Conservation (phyloP, 1,140 invertebrate species). For the Macrocentrus cingulum region DNA sequence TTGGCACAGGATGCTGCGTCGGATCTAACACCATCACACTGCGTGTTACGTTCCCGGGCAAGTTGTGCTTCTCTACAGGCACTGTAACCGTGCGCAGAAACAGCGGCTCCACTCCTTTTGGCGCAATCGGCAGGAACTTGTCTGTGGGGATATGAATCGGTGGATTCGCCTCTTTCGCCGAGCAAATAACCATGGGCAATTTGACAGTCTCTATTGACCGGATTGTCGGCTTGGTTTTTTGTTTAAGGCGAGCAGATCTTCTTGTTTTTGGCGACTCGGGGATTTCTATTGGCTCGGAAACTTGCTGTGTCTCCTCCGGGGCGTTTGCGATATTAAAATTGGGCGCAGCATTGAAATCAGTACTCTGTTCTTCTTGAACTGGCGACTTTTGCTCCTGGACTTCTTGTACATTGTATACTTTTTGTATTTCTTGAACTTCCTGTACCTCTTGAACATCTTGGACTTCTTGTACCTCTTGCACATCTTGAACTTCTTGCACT, state of each 20-base stretch:
- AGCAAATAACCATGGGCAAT: too few relatives aligned
- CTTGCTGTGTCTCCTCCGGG: background rate
- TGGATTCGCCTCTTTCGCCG: background rate
- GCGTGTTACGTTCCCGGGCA: background rate
- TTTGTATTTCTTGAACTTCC: too few relatives aligned
- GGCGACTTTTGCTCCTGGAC: too few relatives aligned
- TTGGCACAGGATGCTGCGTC: slow-evolving; percentile 37
- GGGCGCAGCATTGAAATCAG: background rate
- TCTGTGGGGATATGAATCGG: too few relatives aligned
- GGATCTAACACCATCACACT: slow-evolving; percentile 44
- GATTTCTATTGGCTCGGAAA: slow-evolving; percentile 8
- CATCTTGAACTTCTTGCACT: slow-evolving; percentile 27
- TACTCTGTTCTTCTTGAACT: too few relatives aligned
- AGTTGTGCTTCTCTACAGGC: background rate
- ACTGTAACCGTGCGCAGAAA: slow-evolving; percentile 43
- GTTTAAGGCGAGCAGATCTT: too few relatives aligned
- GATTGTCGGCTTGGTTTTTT: too few relatives aligned
- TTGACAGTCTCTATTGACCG: too few relatives aligned
- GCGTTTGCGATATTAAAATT: background rate
- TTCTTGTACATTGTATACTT: too few relatives aligned
- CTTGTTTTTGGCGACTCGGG: too few relatives aligned
- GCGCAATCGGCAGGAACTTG: slow-evolving; percentile 44
- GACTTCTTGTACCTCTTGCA: slow-evolving; percentile 23
- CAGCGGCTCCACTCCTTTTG: slow-evolving; percentile 33
- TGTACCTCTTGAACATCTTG: too few relatives aligned